These are phyloP conservation scores for Aptenodytes forsteri DNA, from an alignment of 2,113 vertebrate genomes.

Conservation along the genomic window DNA sequence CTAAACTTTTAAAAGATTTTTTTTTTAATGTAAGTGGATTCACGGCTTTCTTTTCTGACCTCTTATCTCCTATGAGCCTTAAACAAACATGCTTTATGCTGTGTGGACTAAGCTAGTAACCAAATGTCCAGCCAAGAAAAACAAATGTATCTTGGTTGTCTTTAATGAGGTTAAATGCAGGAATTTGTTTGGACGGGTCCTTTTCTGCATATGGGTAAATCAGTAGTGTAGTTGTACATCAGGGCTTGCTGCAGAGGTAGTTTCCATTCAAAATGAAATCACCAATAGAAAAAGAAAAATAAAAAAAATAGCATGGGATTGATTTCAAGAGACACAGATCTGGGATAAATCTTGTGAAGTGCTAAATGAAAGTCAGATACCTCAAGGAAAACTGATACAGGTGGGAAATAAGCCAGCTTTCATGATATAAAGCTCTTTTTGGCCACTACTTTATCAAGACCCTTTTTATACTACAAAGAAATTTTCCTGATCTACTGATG, in stretches of 20 bases:
- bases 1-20: not conserved
- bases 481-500: not conserved
- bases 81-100: conserved; percentile 11
- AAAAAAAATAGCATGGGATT: not conserved
- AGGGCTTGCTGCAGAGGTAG: not conserved
- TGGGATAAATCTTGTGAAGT: not conserved
- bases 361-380: not conserved
- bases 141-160: not conserved
- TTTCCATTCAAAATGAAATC: not conserved
- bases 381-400: not conserved
- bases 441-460: not conserved
- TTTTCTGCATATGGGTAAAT: not conserved
- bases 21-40: not conserved
- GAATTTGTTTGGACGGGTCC: not conserved
- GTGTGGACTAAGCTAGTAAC: conserved; percentile 5
- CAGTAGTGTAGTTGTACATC: not conserved
- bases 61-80: not conserved
- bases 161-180: conserved; percentile 9
- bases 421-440: not conserved
- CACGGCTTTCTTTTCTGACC: not conserved
- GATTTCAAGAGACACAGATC: not conserved
- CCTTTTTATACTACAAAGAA: not conserved
- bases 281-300: not conserved
- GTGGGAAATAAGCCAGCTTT: not conserved
- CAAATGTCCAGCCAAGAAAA: conserved; percentile 32